These are phyloP conservation scores for Telmatochromis brachygnathus DNA, from an alignment of 2,113 vertebrate species.

Conservation along the genomic window DNA sequence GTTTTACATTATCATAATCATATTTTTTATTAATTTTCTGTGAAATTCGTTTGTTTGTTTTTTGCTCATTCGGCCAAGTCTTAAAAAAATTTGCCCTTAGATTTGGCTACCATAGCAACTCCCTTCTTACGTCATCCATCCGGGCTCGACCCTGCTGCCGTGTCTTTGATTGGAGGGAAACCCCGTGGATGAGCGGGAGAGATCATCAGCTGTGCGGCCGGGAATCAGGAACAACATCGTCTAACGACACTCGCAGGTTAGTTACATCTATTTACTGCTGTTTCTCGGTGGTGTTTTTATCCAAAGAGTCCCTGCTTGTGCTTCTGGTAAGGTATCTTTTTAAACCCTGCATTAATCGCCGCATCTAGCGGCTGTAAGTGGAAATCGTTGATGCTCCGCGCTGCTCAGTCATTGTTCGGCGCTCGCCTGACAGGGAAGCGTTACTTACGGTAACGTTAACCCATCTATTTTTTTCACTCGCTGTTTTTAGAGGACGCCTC, in stretches of 20 bases:
- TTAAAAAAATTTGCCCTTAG: background rate
- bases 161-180: conserved; percentile 84
- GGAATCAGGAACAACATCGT: conserved; percentile 71
- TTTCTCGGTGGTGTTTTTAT: rapidly evolving
- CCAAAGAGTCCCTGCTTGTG: too few species aligned
- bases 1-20: background rate
- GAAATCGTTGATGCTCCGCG: conserved; percentile 16
- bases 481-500: background rate
- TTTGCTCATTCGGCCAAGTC: background rate
- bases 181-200: conserved; percentile 84
- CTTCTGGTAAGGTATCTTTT: background rate
- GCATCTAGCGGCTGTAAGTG: background rate
- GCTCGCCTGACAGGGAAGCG: conserved; percentile 3
- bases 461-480: background rate
- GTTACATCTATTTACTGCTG: background rate
- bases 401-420: conserved; percentile 57
- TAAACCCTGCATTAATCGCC: background rate
- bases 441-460: background rate
- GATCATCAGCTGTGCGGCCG: conserved; percentile 71
- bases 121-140: conserved; percentile 81
- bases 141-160: conserved; percentile 69
- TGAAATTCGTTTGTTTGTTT: background rate
- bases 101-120: conserved; percentile 77
- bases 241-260: conserved; percentile 57
- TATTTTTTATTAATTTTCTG: background rate